Conservation (phyloP, 2,113 vertebrate species). For the Gavialis gangeticus region DNA sequence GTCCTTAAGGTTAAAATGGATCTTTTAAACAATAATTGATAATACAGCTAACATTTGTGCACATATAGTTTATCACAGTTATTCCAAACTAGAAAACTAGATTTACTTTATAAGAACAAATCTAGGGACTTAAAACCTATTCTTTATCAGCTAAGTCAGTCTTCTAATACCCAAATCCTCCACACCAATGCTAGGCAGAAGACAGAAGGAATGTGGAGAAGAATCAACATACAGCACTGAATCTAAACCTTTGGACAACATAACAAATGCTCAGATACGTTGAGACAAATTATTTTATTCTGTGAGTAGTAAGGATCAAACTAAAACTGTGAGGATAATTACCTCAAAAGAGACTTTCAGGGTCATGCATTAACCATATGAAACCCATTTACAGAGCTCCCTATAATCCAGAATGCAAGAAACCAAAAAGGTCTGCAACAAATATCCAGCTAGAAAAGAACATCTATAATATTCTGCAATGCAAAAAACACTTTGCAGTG, state of each 20-base stretch:
- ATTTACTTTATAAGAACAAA: neutral
- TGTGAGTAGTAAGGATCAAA: conserved; percentile 5
- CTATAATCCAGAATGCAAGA: conserved; percentile 51
- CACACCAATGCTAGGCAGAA: neutral
- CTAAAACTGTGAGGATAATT: conserved; percentile 47
- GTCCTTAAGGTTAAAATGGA: neutral
- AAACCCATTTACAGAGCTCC: conserved; percentile 63
- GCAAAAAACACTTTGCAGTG: conserved; percentile 41
- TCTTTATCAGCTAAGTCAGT: neutral
- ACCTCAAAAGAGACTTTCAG: conserved; percentile 52
- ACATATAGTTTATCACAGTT: neutral
- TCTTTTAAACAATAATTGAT: neutral
- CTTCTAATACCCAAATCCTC: neutral
- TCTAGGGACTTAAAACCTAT: neutral
- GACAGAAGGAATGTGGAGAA: neutral
- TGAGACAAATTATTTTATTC: conserved; percentile 8
- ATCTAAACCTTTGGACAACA: neutral
- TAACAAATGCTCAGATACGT: conserved; percentile 9
- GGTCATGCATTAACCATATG: conserved; percentile 15
- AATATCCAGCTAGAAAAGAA: conserved; percentile 51
- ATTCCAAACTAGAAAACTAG: neutral
- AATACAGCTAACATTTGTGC: neutral
- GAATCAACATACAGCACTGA: neutral
- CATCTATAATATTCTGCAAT: conserved; percentile 5
- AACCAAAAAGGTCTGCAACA: conserved; percentile 61